Percentiles rank a stretch among this genome's conserved stretches.
These are phyloP conservation scores for Epirrhoe alternata DNA, from an alignment of 2,888 invertebrate species.

Conservation along the genomic window DNA sequence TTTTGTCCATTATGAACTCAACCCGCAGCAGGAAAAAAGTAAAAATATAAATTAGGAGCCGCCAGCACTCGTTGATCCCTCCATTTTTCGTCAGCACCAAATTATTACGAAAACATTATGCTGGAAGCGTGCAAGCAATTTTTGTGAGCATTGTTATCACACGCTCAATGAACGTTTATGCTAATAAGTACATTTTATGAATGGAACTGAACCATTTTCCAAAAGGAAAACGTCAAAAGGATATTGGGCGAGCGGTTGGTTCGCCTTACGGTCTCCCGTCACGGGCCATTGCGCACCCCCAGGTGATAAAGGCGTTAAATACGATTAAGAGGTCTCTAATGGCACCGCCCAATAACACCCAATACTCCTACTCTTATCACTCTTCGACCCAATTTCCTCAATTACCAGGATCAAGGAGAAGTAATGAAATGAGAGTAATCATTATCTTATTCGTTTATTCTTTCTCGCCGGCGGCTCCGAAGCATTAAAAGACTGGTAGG, in stretches of 20 bases:
- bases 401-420: constrained; percentile 82
- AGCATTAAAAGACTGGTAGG: constrained; percentile 81
- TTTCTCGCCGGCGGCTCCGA: constrained; percentile 70
- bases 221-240: constrained; percentile 49
- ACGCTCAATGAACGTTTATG: constrained; percentile 51
- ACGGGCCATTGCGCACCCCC: constrained; percentile 74
- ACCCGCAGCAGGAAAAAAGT: constrained; percentile 56
- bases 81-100: constrained; percentile 47
- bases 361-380: constrained; percentile 72
- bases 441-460: constrained; percentile 81
- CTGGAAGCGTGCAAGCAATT: constrained; percentile 39
- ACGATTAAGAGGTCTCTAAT: constrained; percentile 79
- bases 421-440: constrained; percentile 84
- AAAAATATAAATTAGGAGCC: constrained; percentile 72
- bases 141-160: constrained; percentile 46
- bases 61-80: constrained; percentile 49
- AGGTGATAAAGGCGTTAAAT: constrained; percentile 81
- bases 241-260: constrained; percentile 51
- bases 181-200: constrained; percentile 48
- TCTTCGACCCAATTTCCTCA: constrained; percentile 81
- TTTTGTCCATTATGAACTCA: constrained; percentile 77
- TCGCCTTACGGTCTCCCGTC: constrained; percentile 60
- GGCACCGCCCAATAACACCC: constrained; percentile 71
- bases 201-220: constrained; percentile 43
- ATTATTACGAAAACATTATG: constrained; percentile 47